These are phyloP conservation scores for Caenorhabditis japonica DNA, from an alignment of 2,888 invertebrate genomes.

Conservation along the genomic window DNA sequence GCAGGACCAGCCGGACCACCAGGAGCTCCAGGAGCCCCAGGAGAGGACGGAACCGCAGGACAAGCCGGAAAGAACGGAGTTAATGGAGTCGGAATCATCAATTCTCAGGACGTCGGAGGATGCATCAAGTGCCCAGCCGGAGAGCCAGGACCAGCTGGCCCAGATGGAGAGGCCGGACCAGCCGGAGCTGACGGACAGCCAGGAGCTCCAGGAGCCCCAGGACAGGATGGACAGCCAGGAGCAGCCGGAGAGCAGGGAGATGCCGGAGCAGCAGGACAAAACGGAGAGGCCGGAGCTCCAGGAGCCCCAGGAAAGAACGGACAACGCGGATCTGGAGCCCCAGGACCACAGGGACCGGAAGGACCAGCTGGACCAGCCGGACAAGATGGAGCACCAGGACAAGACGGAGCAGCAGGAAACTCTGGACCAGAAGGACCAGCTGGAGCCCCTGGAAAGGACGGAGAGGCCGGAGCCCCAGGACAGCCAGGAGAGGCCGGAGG, in stretches of 20 bases:
- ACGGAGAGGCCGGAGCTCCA: slow-evolving; percentile 58
- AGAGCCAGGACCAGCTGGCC: slow-evolving; percentile 66
- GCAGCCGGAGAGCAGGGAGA: slow-evolving; percentile 60
- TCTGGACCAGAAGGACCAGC: slow-evolving; percentile 62
- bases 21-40: slow-evolving; percentile 61
- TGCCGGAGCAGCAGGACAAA: slow-evolving; percentile 60
- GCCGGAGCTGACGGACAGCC: slow-evolving; percentile 64
- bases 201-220: slow-evolving; percentile 62
- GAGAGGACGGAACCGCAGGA: slow-evolving; percentile 67
- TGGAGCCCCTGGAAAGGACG: slow-evolving; percentile 65
- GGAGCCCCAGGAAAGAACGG: slow-evolving; percentile 65
- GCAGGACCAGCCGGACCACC: slow-evolving; percentile 67
- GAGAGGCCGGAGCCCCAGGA: slow-evolving; percentile 66
- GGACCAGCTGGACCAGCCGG: slow-evolving; percentile 63
- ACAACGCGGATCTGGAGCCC: slow-evolving; percentile 64
- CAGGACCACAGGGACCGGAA: slow-evolving; percentile 63
- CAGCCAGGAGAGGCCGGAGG: slow-evolving; percentile 57
- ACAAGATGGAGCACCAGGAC: slow-evolving; percentile 60
- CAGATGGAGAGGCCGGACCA: slow-evolving; percentile 63
- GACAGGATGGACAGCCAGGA: slow-evolving; percentile 62
- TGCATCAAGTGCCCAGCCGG: slow-evolving; percentile 69
- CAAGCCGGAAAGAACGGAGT: slow-evolving; percentile 59
- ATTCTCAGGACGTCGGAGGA: slow-evolving; percentile 54
- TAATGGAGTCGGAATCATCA: slow-evolving; percentile 55
- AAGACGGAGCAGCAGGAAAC: slow-evolving; percentile 60